phyloP scores from a whole-genome alignment of 2,113 vertebrate genomes.

The Pardalotus punctatus region DNA sequence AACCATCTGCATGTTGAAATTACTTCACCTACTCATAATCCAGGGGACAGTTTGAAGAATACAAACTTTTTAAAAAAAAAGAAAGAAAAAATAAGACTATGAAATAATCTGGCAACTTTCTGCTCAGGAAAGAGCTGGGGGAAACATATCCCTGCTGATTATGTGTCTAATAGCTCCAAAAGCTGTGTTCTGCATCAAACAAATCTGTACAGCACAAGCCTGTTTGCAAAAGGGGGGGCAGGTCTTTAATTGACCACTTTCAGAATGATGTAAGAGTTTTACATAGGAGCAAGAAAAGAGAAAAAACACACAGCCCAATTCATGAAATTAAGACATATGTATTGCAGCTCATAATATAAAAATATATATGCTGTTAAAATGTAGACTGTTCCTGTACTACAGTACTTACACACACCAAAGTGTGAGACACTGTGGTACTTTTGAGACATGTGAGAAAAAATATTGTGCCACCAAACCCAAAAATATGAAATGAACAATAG shows the following conservation, averaged over 20 bases:
- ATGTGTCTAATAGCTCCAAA: conserved; percentile 7
- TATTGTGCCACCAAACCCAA: not conserved
- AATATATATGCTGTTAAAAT: not conserved
- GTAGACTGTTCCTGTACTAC: not conserved
- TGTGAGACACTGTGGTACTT: not conserved
- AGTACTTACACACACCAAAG: not conserved
- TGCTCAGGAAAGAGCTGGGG: conserved; percentile 24
- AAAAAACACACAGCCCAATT: not conserved
- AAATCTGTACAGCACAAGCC: not conserved
- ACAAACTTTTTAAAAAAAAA: not conserved
- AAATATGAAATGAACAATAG: not conserved
- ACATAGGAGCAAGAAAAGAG: not conserved
- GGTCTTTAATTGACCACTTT: not conserved
- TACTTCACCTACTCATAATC: conserved; percentile 13
- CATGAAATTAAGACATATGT: not conserved
- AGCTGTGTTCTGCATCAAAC: conserved; percentile 2
- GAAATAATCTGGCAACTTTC: conserved; percentile 33
- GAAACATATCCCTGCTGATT: conserved; percentile 52
- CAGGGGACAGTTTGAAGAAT: not conserved
- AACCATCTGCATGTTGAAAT: conserved; percentile 42
- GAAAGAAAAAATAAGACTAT: not conserved
- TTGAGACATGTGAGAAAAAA: not conserved
- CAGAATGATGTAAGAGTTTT: conserved; percentile 13
- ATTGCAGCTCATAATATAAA: not conserved
- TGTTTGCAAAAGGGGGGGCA: conserved; percentile 11